Percentiles rank a stretch among this genome's conserved stretches.
These are phyloP conservation scores for Tachystola acroxantha DNA, from an alignment of 2,888 invertebrate genomes.

Conservation along the genomic window DNA sequence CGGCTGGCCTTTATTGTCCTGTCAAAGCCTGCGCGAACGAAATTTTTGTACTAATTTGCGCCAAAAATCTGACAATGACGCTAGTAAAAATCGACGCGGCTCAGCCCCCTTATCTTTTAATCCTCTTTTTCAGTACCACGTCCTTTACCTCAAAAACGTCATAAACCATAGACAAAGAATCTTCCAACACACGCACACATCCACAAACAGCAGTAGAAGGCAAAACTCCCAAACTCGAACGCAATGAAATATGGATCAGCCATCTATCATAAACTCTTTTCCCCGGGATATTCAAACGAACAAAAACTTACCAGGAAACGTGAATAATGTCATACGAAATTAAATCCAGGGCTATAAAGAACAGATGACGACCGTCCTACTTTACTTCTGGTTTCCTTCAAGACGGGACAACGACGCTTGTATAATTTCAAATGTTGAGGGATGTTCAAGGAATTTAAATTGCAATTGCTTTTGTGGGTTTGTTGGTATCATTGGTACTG, in stretches of 20 bases:
- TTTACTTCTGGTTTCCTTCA: conserved; percentile 30
- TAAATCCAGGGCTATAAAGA: conserved; percentile 68
- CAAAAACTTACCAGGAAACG: conserved; percentile 59
- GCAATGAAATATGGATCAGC: conserved; percentile 69
- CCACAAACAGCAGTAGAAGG: not conserved
- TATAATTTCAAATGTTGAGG: conserved; percentile 2
- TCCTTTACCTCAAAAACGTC: no score
- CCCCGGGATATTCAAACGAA: conserved; percentile 36
- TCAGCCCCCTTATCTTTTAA: no score
- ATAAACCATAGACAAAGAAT: not conserved
- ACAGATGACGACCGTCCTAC: conserved; percentile 62
- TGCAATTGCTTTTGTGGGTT: not conserved
- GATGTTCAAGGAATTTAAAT: conserved; percentile 9
- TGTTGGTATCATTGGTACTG: no score
- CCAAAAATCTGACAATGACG: no score
- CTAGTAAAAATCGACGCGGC: no score
- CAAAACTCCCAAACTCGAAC: conserved; percentile 13
- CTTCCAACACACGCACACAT: not conserved
- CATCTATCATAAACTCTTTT: conserved; percentile 68
- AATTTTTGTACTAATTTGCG: no score
- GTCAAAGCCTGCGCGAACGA: no score
- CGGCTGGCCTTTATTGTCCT: no score
- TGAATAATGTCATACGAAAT: conserved; percentile 73
- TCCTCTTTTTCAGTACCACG: no score
- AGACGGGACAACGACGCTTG: conserved; percentile 10